These are phyloP conservation scores for Yponomeuta plumbellus DNA, from an alignment of 2,888 invertebrate genomes.

Conservation along the genomic window DNA sequence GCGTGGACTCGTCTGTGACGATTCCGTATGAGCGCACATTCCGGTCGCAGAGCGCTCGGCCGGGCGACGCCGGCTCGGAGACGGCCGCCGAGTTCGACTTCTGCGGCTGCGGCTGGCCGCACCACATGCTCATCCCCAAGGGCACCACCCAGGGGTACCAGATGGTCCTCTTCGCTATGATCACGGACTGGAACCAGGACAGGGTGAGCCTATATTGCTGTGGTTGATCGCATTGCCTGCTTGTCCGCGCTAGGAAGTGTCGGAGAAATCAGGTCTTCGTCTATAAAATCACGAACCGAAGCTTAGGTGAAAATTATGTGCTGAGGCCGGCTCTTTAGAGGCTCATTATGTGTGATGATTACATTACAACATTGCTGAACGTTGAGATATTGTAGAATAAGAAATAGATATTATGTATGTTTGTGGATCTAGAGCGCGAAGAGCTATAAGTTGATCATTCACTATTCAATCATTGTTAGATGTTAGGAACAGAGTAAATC, in stretches of 20 bases:
- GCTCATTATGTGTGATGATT: slow-evolving; percentile 90
- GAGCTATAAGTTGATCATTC: too few species aligned
- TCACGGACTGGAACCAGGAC: slow-evolving; percentile 83
- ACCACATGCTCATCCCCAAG: slow-evolving; percentile 86
- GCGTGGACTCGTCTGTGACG: slow-evolving; percentile 85
- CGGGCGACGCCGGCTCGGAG: slow-evolving; percentile 69
- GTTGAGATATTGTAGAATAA: too few species aligned
- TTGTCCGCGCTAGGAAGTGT: slow-evolving; percentile 82
- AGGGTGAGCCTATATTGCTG: slow-evolving; percentile 86
- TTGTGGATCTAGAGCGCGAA: too few species aligned
- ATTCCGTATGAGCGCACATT: slow-evolving; percentile 90
- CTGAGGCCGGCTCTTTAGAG: slow-evolving; percentile 77
- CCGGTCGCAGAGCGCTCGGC: slow-evolving; percentile 80
- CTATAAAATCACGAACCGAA: slow-evolving; percentile 86
- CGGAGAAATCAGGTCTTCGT: slow-evolving; percentile 81
- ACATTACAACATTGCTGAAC: too few species aligned
- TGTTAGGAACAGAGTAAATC: too few species aligned
- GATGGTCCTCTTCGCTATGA: slow-evolving; percentile 85
- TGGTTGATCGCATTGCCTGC: slow-evolving; percentile 91
- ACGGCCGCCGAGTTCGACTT: slow-evolving; percentile 80
- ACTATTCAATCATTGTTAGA: too few species aligned
- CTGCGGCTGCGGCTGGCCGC: slow-evolving; percentile 94
- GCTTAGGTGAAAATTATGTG: slow-evolving; percentile 60
- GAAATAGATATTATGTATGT: too few species aligned
- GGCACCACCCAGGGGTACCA: slow-evolving; percentile 80